Evolutionary conservation across 2,888 invertebrate species (phyloP).

Genomic region (Glyphotaelius pellucidus): DNA sequence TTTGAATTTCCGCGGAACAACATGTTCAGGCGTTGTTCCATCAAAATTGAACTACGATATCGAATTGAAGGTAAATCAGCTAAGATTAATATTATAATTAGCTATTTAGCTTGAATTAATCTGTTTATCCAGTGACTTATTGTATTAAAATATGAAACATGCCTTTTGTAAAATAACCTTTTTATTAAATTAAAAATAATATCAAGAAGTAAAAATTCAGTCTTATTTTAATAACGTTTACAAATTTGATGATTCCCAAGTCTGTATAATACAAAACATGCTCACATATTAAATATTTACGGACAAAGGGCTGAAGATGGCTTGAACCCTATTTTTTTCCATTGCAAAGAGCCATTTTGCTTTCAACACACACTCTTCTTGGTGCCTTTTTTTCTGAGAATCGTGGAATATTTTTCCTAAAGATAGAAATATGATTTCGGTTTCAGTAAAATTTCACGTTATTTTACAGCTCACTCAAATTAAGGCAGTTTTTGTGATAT

Average conservation of each 20-base stretch:
- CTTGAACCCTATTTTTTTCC: background rate
- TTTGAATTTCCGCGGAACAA: no score
- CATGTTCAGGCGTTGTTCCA: no score
- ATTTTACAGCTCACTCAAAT: background rate
- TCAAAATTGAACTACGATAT: no score
- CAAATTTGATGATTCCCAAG: background rate
- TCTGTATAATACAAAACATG: background rate
- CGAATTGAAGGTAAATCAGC: no score
- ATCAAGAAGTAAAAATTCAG: background rate
- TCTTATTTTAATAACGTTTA: background rate
- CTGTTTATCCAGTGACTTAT: no score
- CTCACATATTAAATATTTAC: slow-evolving; percentile 3
- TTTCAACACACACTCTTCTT: background rate
- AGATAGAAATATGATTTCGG: background rate
- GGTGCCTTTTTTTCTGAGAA: background rate
- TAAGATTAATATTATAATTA: no score
- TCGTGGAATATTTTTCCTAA: background rate
- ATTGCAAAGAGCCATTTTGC: slow-evolving; percentile 2
- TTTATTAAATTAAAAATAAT: no score
- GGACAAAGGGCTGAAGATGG: background rate
- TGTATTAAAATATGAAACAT: no score
- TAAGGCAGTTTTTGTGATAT: background rate
- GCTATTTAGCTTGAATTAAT: no score
- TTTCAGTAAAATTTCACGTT: background rate
- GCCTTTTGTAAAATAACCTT: no score